phyloP scores from a whole-genome alignment of 2,888 invertebrate genomes.

The Lypha dubia region DNA sequence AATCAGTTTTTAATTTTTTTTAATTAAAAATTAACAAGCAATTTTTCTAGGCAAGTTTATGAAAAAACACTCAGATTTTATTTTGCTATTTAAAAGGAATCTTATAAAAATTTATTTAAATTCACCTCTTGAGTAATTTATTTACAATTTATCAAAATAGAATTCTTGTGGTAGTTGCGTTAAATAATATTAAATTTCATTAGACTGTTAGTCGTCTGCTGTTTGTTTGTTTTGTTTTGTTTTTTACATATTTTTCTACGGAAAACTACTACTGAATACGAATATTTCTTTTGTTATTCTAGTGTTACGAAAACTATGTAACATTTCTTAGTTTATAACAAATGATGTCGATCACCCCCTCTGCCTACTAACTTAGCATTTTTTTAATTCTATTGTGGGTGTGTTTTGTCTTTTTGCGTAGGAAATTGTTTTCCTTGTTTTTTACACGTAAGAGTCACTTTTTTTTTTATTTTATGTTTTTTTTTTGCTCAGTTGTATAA shows the following conservation, averaged over 20 bases:
- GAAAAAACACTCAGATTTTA: background rate
- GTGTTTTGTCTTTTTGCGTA: constrained; percentile 41
- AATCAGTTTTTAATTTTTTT: background rate
- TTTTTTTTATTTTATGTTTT: background rate
- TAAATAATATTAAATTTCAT: constrained; percentile 8
- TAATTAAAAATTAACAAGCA: background rate
- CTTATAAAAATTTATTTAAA: background rate
- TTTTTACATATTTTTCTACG: background rate
- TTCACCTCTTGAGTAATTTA: constrained; percentile 5
- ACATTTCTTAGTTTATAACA: constrained; percentile 13
- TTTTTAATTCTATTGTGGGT: constrained; percentile 34
- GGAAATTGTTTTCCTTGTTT: constrained; percentile 41
- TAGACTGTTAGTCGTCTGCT: constrained; percentile 68
- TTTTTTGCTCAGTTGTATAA: no score
- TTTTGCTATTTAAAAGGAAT: no score
- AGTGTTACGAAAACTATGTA: constrained; percentile 2
- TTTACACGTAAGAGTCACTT: constrained; percentile 29
- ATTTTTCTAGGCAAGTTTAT: constrained; percentile 7
- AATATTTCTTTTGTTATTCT: background rate
- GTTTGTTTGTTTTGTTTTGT: constrained; percentile 44
- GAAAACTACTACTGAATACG: constrained; percentile 57
- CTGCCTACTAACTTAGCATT: background rate
- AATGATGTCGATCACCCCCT: background rate
- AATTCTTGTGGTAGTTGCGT: background rate
- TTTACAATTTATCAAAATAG: background rate